Evolutionary conservation across 2,797 vertebrate species (phyloP), one percentile per base, ranked within the genome.

Genomic region (Myiotriccus ornatus): DNA sequence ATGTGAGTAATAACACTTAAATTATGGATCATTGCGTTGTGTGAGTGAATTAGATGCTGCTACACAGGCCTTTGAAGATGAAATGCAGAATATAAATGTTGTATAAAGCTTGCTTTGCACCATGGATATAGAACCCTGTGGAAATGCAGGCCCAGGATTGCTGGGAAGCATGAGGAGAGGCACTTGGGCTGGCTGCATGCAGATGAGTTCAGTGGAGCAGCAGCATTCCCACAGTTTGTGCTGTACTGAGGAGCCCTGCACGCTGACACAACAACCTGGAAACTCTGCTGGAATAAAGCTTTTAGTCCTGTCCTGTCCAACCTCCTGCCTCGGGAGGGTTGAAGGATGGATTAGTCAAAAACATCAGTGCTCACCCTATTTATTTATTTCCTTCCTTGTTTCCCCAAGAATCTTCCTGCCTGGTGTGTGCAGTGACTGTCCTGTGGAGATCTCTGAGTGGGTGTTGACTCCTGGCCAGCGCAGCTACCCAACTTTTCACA

Each of bases 1-100:
- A 87, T 59, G 57, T 14, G 32, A 74, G 70, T 90, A 93, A 85
- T 95, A 93, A 93, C 84, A 34, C 78, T 94, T 96, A 90, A 95
- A 94, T 96, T 96, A 82, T 57, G 68, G 79, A 84, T 94, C 60
- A 30, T 86, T 86, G 47, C 37, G 69, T 83, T 18, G n/a, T 84
- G 60, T 1, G 27, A 95, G 93, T 85, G 92, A 94, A 95, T 95
- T 95, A 73, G 79, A n/a, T 94, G 57, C 78, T 49, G 73, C 75
- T 92, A 20, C 46, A 1, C 16, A 81, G 86, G 74, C 47, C 64
- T 94, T 56, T 82, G 92, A 87, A 88, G 93, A 93, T 34, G 24
- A 94, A 95, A 89, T 44, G 55, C 32, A 6, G 75, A 49, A 56
- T 78, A 25, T 84, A 80, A 89, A 88, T 71, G 81, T 60, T 78